A percentile compares a stretch with the other conserved stretches of the same genome.
Evolutionary conservation across 2,113 vertebrate species (phyloP).

Genomic region (Dendrocopos noguchii): DNA sequence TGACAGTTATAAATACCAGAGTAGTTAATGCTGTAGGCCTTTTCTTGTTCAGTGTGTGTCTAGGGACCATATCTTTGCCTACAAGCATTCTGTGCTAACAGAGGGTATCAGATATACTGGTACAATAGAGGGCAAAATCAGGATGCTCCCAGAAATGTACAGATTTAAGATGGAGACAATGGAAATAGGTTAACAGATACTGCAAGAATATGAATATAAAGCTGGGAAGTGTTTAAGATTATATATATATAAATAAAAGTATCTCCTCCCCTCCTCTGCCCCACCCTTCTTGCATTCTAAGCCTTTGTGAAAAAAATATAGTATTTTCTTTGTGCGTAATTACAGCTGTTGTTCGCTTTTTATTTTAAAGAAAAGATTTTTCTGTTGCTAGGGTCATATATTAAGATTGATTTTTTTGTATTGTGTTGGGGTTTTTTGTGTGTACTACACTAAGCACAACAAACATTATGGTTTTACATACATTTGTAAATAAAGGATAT

Average conservation of each 20-base stretch:
- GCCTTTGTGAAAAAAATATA: background rate
- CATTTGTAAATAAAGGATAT: slow-evolving; percentile 28
- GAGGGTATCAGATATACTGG: background rate
- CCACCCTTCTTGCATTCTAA: background rate
- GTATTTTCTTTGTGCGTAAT: background rate
- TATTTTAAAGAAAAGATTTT: background rate
- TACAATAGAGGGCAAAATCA: background rate
- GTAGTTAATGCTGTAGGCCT: background rate
- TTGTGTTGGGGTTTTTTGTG: background rate
- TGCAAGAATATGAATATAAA: background rate
- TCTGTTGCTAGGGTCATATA: background rate
- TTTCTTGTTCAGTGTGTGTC: background rate
- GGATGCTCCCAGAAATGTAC: background rate
- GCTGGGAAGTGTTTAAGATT: background rate
- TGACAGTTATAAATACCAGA: background rate
- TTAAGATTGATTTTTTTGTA: background rate
- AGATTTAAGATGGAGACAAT: background rate
- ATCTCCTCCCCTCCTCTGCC: background rate
- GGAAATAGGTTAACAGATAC: background rate
- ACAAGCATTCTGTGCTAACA: background rate
- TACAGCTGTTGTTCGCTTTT: background rate
- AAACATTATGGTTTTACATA: slow-evolving; percentile 22
- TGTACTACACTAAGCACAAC: background rate
- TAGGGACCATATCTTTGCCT: background rate
- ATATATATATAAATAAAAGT: no score